Conservation (phyloP, 2,888 invertebrate species). For the Orthosia incerta region DNA sequence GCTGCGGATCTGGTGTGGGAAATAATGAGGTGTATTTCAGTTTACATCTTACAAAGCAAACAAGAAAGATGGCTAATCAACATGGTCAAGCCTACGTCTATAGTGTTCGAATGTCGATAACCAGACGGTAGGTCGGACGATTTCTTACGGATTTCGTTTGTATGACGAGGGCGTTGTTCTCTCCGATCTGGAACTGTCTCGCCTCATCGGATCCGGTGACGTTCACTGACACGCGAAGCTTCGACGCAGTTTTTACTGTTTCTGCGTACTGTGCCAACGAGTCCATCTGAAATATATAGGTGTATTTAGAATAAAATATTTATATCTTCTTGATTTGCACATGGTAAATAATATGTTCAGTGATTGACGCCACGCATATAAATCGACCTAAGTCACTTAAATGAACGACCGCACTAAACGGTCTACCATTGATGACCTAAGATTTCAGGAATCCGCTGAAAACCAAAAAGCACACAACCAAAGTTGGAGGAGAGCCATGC, state of each 20-base stretch:
- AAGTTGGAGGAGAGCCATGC: too few species aligned
- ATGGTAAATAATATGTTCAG: not conserved
- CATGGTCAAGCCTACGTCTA: too few species aligned
- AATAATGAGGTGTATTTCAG: not conserved
- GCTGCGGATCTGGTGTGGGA: conserved; percentile 76
- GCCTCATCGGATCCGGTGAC: conserved; percentile 85
- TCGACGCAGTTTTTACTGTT: conserved; percentile 79
- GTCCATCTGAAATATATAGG: conserved; percentile 80
- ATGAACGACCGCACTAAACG: not conserved
- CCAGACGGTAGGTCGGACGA: not conserved
- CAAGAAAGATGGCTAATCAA: too few species aligned
- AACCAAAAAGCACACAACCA: too few species aligned
- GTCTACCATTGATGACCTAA: not conserved
- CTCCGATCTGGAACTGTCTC: conserved; percentile 93
- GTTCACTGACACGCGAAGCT: conserved; percentile 83
- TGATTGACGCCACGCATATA: not conserved
- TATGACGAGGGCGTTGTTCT: conserved; percentile 95
- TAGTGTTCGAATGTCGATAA: not conserved
- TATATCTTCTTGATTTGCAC: not conserved
- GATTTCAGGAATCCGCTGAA: not conserved
- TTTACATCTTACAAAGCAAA: too few species aligned
- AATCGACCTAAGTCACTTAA: not conserved
- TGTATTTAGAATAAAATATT: not conserved
- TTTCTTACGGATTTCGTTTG: conserved; percentile 94
- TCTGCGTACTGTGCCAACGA: conserved; percentile 86